Evolutionary conservation across 2,888 invertebrate species (phyloP), one percentile per base, ranked within the genome.

Genomic region (Craniophora ligustri): DNA sequence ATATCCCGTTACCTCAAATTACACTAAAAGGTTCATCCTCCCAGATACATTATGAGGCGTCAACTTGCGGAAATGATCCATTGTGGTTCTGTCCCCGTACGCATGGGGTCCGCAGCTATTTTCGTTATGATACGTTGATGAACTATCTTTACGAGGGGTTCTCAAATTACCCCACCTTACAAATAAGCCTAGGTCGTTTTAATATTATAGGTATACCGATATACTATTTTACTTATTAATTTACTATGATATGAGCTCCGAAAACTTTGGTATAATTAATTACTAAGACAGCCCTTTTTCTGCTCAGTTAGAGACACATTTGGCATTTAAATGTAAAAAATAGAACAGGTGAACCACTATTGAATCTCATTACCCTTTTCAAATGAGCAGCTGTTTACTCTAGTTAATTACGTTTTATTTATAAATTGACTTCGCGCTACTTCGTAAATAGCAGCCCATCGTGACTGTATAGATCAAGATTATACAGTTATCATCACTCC

Each of bases 11-110:
- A 62, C 62, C 65, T 75, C 61, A 61, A 67, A 81, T 84, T 72
- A 79, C 68, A 75, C 67, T 80, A 76, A 84, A 84, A 83, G 76
- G 76, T 66, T 64, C 76, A 76, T 81, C 76, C 77, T 79, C 75
- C 58, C 64, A 76, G 69, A 80, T 74, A 81, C 72, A 81, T 85
- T 82, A 86, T 82, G 82, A 84, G 81, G 82, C 80, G 81, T 81
- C 85, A 83, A 84, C 78, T 82, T 81, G 84, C 87, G 90, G 91
- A 91, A 89, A 85, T 82, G 82, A 88, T 87, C 87, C 85, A 91
- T 91, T 90, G 86, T 86, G 81, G 78, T 76, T 56, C 74, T 78
- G 82, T 75, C 85, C 80, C 80, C 68, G 76, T 68, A 72, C 72
- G 74, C 68, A 86, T 84, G 82, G 87, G 90, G 85, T 81, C 84